These are phyloP conservation scores for Eristalis pertinax DNA, from an alignment of 2,888 invertebrate species.

Conservation along the genomic window DNA sequence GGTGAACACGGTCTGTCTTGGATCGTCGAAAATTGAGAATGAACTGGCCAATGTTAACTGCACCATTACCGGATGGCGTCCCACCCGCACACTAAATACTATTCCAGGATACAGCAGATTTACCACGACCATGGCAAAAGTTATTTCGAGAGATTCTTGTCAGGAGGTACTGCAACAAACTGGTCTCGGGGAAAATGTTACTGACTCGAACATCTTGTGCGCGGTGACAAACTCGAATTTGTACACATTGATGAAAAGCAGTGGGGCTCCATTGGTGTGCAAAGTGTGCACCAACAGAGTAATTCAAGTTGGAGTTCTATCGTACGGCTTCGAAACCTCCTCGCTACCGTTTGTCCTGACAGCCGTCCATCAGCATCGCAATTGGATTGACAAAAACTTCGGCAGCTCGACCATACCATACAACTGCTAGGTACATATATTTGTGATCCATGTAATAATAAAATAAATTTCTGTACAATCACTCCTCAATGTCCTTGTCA, in stretches of 20 bases:
- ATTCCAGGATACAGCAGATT: background rate
- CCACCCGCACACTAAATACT: background rate
- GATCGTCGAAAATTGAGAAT: background rate
- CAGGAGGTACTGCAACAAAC: constrained; percentile 84
- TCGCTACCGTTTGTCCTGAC: background rate
- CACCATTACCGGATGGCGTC: background rate
- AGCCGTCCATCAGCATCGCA: background rate
- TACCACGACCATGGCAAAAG: background rate
- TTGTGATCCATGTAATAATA: background rate
- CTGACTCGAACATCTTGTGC: constrained; percentile 87
- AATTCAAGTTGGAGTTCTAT: background rate
- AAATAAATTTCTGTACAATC: background rate
- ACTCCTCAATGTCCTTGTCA: background rate
- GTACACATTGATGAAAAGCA: constrained; percentile 86
- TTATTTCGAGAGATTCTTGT: constrained; percentile 82
- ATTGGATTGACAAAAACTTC: background rate
- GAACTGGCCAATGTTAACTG: background rate
- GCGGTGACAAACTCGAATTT: constrained; percentile 88
- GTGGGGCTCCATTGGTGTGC: constrained; percentile 90
- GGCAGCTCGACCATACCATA: background rate
- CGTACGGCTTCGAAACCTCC: background rate
- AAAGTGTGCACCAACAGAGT: background rate
- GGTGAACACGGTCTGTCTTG: constrained; percentile 85
- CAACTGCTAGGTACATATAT: background rate
- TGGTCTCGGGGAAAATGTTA: constrained; percentile 86